These are phyloP conservation scores for Perca fluviatilis DNA, from an alignment of 2,113 vertebrate species.

Conservation along the genomic window DNA sequence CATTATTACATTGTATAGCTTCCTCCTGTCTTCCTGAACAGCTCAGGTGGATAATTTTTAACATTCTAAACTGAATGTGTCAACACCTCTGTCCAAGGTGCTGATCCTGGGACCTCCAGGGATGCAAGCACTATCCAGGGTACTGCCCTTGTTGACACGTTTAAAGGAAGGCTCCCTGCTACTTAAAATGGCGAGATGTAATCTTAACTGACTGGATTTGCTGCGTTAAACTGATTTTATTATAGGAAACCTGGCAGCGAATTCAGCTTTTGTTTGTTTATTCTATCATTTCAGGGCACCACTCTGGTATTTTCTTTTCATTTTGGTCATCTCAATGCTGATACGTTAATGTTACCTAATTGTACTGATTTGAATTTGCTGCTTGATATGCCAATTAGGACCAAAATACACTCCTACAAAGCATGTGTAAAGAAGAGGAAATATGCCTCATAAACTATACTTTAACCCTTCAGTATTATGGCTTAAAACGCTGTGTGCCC, in stretches of 20 bases:
- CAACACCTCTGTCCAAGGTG: constrained; percentile 56
- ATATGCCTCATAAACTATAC: background rate
- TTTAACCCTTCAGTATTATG: background rate
- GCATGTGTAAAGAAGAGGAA: background rate
- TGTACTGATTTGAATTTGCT: background rate
- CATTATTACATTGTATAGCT: background rate
- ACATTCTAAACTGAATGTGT: background rate
- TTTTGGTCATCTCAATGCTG: background rate
- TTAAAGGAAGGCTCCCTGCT: background rate
- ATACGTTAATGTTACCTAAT: background rate
- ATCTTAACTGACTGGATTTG: background rate
- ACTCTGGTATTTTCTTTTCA: background rate
- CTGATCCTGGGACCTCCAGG: constrained; percentile 43
- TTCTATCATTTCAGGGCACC: background rate
- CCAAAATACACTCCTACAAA: background rate
- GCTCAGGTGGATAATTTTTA: background rate
- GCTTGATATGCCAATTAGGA: background rate
- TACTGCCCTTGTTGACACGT: background rate
- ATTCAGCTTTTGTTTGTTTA: background rate
- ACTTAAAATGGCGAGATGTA: background rate
- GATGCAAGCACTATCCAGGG: constrained; percentile 32
- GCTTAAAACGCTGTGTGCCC: background rate
- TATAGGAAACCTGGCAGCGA: background rate
- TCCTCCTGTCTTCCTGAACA: background rate
- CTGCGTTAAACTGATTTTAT: background rate